Evolutionary conservation across 2,797 vertebrate species (phyloP), one percentile per base, ranked within the genome.

Genomic region (Characodon lateralis): DNA sequence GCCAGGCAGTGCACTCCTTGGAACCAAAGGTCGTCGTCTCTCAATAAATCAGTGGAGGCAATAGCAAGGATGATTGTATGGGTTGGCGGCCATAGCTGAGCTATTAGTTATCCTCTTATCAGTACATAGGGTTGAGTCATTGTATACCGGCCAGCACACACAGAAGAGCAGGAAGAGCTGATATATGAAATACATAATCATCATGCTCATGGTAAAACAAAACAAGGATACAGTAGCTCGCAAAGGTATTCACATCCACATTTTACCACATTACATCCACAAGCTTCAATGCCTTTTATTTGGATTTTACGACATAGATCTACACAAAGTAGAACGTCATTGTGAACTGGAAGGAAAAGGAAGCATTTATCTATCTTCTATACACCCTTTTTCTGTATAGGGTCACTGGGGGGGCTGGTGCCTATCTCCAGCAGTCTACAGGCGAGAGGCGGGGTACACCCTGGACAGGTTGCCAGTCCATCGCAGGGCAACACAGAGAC

Each of bases 1-100:
- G 80, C 86, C 86, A 83, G 86, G 73, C 78, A 48, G 77, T 12
- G 3, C 61, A 39, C 85, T 82, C 83, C n/a, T 70, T 74, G 81
- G 85, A 86, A 85, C 80, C 86, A 88, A 81, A 90, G 89, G 90
- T 89, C 74, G 74, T 87, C 90, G 88, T 91, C 86, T 88, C 87
- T 86, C 89, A 88, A 92, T 93, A 93, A 93, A 93, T 92, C 92
- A 92, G 70, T 35, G 28, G 68, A 79, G 82, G 85, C 87, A 85
- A 88, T 86, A 83, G 87, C 74, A 83, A 79, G 83, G 88, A 89
- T 90, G 83, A 92, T 87, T 86, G 90, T 87, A 79, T 81, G 80
- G 89, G 87, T 89, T 81, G 83, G 83, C 39, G 59, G 89, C 83
- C 89, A 80, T 83, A 81, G 87, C 89, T 78, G 83, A 82, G 86